Base-by-base conservation (phyloP, 2,113 vertebrate genomes). In the Planiliza haematocheilus region DNA sequence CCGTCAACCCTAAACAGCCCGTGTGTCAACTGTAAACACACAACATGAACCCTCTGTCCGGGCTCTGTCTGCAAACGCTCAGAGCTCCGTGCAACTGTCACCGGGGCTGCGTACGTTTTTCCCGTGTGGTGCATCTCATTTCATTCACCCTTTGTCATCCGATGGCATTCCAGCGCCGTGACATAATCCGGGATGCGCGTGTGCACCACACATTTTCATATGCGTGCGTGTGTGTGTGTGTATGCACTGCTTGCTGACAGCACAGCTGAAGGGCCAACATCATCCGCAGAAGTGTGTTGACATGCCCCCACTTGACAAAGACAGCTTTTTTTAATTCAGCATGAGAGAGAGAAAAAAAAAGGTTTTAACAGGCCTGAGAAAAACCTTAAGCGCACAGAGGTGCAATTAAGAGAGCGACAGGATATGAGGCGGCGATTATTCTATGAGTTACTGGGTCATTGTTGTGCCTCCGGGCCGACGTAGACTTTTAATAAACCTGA, bases 271-370 rank as follows among this genome's bases (percentile, higher is more conserved):
- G 87, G 79, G 60, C 67, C 38, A 20, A 85, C 81, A 82, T 79
- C 69, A 56, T 66, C 72, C 46, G 30, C 51, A 77, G 49, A 64
- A 75, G 86, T 77, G 84, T 84, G 86, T 77, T 87, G 70, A 82
- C 91, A 80, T 89, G 89, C 61, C 87, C 82, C 81, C 84, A 89
- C 86, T 89, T 89, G 83, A 90, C 66, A 85, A 89, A 88, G 81
- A 89, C 77, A 38, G 55, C 56, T 58, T 62, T 79, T 91, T 76
- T 80, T 88, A 62, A 88, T 86, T 84, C 69, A 66, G 41, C 17
- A 49, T 64, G 62, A 80, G 62, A 63, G 70, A 5, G 24, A 30
- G n/a, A 30, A 30, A 30, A 63, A 85, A 84, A 69, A 59, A 46
- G 48, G 70, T 81, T 84, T 83, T 84, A 74, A 88, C 78, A 79